Evolutionary conservation across 2,888 invertebrate genomes (phyloP), one percentile per base, ranked within the genome.

Genomic region (Hermaeophaga mercurialis): DNA sequence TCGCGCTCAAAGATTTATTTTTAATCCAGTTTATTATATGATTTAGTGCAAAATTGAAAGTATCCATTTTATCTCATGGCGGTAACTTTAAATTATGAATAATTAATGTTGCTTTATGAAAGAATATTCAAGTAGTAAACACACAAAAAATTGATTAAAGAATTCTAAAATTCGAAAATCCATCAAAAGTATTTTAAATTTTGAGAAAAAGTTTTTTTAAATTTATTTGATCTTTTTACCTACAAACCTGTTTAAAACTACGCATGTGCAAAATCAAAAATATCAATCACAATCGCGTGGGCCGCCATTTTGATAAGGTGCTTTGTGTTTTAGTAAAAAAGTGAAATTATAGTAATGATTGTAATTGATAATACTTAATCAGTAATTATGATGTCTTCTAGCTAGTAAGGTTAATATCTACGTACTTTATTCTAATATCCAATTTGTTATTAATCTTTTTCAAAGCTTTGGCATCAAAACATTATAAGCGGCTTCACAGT

Each of bases 281-380:
- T 67, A 70, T 70, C 70, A 70, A 69, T 70, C 68, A 69, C 62
- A 71, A 73, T 70, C 75, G 77, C 76, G 76, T 77, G 75, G 73
- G 75, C 67, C 76, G 77, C 77, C 77, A 77, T 77, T 76, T 77
- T 77, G 75, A 73, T 74, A 70, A 70, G 68, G 65, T 69, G 69
- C 67, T 70, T 70, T 73, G 73, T 71, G 65, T 64, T 63, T 60
- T 56, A 62, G 63, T 66, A 64, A 65, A 62, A 66, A 66, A 59
- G 63, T 59, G 56, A 63, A 54, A 61, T 59, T 58, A 39, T 54
- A 54, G 49, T 26, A 33, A 61, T 61, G 61, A 54, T 60, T 52
- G 33, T 49, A 50, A 47, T 54, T 49, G 47, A 52, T 48, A 48
- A 31, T 47, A 54, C 54, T 26, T 59, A 53, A 53, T 49, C 53